phyloP scores from a whole-genome alignment of 2,888 invertebrate species.

The Tholera decimalis region DNA sequence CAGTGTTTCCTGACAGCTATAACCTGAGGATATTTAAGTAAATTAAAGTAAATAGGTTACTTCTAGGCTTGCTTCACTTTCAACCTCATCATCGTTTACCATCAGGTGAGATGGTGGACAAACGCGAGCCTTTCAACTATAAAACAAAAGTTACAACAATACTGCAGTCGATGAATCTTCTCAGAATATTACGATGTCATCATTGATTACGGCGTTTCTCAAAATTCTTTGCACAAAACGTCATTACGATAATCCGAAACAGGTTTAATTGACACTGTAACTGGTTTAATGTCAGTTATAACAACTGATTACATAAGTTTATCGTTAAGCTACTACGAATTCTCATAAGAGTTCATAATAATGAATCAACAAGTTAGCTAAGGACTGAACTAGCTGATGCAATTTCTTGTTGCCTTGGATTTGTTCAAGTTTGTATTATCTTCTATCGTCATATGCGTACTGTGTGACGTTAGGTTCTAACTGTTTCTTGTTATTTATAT shows the following conservation, averaged over 20 bases:
- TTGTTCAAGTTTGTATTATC: background rate
- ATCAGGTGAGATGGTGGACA: no score
- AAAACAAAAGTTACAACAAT: no score
- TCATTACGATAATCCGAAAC: background rate
- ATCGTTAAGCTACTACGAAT: constrained; percentile 16
- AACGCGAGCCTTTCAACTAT: no score
- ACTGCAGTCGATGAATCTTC: no score
- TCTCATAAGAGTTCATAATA: constrained; percentile 3
- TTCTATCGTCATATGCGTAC: background rate
- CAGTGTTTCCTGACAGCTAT: no score
- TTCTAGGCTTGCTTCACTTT: no score
- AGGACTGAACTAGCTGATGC: constrained; percentile 29
- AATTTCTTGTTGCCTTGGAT: constrained; percentile 17
- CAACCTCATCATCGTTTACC: no score
- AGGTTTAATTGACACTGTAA: background rate
- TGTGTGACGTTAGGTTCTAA: background rate
- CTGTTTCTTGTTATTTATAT: constrained; percentile 19
- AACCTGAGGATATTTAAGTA: no score
- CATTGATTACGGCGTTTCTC: no score
- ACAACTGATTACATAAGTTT: constrained; percentile 11
- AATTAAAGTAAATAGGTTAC: no score
- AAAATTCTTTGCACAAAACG: no score
- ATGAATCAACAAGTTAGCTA: background rate
- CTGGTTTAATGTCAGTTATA: constrained; percentile 1
- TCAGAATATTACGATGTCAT: no score